These are phyloP conservation scores for Drosophila pegasa DNA, from an alignment of 2,888 invertebrate species.

Conservation along the genomic window DNA sequence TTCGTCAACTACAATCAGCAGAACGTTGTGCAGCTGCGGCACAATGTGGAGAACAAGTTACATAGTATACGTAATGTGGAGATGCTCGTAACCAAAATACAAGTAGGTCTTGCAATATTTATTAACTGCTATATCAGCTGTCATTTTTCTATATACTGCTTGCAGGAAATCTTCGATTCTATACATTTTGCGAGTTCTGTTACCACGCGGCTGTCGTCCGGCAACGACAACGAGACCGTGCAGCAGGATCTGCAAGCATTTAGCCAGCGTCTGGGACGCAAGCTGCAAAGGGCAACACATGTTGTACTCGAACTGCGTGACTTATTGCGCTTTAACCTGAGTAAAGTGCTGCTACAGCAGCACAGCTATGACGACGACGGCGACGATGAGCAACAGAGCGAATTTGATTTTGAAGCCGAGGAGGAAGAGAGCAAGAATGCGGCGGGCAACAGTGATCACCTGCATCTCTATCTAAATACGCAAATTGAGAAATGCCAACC, in stretches of 20 bases:
- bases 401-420: conserved; percentile 75
- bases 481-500: conserved; percentile 78
- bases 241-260: conserved; percentile 76
- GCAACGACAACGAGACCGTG: conserved; percentile 46
- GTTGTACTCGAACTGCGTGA: conserved; percentile 79
- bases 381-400: conserved; percentile 56
- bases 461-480: conserved; percentile 76
- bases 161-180: conserved; percentile 84
- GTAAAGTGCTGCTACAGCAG: conserved; percentile 61
- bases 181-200: conserved; percentile 75
- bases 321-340: conserved; percentile 79
- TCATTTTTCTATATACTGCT: too few relatives aligned
- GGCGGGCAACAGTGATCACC: conserved; percentile 19
- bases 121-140: fast-evolving
- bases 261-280: conserved; percentile 76
- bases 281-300: conserved; percentile 80
- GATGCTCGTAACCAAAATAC: conserved; percentile 83
- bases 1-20: conserved; percentile 78
- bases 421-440: conserved; percentile 59
- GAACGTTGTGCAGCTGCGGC: conserved; percentile 79
- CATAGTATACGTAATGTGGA: conserved; percentile 83
- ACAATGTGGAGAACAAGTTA: conserved; percentile 80
- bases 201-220: conserved; percentile 28
- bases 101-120: conserved; percentile 60
- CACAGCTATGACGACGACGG: conserved; percentile 58